Base-by-base conservation (phyloP, 2,797 vertebrate species). In the Telmatherina bonti region DNA sequence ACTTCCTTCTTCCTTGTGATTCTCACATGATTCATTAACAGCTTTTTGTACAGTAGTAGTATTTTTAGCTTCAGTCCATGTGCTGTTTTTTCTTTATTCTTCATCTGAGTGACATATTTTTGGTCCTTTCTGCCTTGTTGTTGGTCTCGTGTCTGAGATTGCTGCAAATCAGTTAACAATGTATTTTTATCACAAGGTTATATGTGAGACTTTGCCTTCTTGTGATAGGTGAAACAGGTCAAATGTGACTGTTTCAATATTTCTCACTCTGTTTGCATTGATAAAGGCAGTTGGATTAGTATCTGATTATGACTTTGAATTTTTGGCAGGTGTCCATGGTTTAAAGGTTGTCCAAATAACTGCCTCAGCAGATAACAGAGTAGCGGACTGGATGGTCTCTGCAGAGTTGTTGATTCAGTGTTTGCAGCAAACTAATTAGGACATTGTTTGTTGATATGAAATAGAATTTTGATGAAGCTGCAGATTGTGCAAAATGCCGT, bases 381-480 rank as follows among this genome's bases (percentile, higher is more conserved):
- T n/a, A 70, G 75, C 82, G 74, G 68, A 65, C 70, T 41, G 65
- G 27, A 38, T 22, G 29, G 18, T 87, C 84, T 77, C 85, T 52
- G 33, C 78, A 81, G 85, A 45, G 47, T 65, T 81, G 6, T 72
- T 61, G 31, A 76, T 56, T 88, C 43, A 26, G 56, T 62, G 64
- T 84, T 64, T 72, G 81, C 76, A 72, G 53, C 78, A 74, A 38
- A 77, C 82, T 85, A 76, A 90, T 91, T 89, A 86, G 74, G 89
- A 84, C 79, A 76, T 57, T 84, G 77, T 85, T 84, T 87, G 84
- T 72, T 81, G 74, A 61, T 81, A 72, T 78, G 41, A 79, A 66
- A 84, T 72, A 45, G 70, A 76, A 83, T 86, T 79, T 82, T 85
- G 78, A 86, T 84, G 59, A 85, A 74, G 75, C 53, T 63, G 70